phyloP scores from a whole-genome alignment of 2,113 vertebrate genomes.

The Myiagra hebetior region DNA sequence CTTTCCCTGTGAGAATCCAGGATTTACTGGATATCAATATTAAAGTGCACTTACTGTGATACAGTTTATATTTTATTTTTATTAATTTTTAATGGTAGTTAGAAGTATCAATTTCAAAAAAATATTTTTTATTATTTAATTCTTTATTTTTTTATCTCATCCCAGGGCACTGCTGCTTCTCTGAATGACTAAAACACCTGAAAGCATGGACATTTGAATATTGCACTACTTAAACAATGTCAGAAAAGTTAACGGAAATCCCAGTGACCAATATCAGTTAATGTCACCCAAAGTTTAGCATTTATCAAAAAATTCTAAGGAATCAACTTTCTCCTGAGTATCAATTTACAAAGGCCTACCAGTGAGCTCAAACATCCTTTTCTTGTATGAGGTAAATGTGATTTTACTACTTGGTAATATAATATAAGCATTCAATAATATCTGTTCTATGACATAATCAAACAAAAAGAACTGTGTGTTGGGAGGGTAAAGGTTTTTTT shows the following conservation, averaged over 20 bases:
- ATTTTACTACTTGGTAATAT: neutral
- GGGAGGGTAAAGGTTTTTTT: neutral
- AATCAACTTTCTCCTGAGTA: neutral
- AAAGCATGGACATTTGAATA: neutral
- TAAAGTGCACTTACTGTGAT: neutral
- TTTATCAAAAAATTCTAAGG: neutral
- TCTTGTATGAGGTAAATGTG: neutral
- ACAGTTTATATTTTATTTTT: neutral
- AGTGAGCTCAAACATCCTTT: neutral
- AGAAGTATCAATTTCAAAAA: neutral
- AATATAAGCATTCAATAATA: neutral
- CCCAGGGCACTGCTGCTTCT: neutral
- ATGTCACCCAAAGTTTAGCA: neutral
- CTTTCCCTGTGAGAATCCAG: neutral
- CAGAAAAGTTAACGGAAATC: neutral
- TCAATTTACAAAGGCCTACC: neutral
- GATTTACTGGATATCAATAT: neutral
- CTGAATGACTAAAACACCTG: neutral
- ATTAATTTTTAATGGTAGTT: neutral
- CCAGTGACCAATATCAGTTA: neutral
- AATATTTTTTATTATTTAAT: neutral
- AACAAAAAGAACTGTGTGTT: neutral
- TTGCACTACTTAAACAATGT: neutral
- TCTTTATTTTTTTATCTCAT: neutral
- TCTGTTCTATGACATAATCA: neutral